Percentiles rank a stretch among this genome's conserved stretches.
Conservation (phyloP, 2,113 vertebrate species). For the Perca flavescens region DNA sequence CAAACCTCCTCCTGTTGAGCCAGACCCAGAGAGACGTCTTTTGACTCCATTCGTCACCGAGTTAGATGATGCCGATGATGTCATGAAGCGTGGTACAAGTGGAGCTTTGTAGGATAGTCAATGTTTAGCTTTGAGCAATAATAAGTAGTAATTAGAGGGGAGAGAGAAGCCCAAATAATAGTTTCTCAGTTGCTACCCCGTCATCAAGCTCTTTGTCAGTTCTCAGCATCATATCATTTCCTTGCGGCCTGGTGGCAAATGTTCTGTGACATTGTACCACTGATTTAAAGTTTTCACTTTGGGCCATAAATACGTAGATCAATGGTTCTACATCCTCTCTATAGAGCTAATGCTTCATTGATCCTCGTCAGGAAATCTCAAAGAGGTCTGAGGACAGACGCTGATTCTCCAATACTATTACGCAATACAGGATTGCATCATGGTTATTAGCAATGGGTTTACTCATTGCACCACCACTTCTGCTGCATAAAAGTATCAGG, state of each 20-base stretch:
- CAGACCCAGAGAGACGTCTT: constrained; percentile 15
- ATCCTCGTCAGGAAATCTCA: background rate
- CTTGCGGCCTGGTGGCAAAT: background rate
- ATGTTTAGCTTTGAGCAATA: constrained; percentile 50
- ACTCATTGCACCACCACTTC: background rate
- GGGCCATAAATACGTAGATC: background rate
- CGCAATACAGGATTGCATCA: constrained; percentile 3
- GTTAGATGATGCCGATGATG: constrained; percentile 26
- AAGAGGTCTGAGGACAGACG: background rate
- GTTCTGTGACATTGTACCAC: background rate
- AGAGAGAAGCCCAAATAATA: constrained; percentile 26
- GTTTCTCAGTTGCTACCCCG: background rate
- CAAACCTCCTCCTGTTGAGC: constrained; percentile 35
- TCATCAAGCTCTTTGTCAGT: constrained; percentile 20
- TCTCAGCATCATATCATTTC: background rate
- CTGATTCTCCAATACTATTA: background rate
- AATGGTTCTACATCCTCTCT: background rate
- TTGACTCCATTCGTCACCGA: constrained; percentile 12
- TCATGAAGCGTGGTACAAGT: constrained; percentile 34
- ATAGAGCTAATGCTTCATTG: background rate
- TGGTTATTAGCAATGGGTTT: constrained; percentile 7
- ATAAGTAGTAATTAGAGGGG: constrained; percentile 41
- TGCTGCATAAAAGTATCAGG: constrained; percentile 14
- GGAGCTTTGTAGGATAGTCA: constrained; percentile 26
- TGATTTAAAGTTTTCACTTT: constrained; percentile 7